Base-by-base conservation (phyloP, 2,888 invertebrate genomes). In the Calliopum simillimum region DNA sequence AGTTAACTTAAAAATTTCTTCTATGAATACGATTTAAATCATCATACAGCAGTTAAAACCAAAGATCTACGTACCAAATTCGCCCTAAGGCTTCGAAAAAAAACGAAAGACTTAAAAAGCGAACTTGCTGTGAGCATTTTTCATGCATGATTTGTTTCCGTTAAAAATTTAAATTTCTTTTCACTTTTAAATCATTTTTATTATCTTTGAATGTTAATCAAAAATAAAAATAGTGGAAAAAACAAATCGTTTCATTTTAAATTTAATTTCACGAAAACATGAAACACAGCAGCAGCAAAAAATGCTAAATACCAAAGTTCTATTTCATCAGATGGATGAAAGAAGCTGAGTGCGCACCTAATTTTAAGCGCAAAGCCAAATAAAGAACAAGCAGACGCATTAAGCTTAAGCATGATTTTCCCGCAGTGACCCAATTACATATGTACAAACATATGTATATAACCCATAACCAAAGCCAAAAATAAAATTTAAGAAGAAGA, bases 391-490 rank as follows among this genome's bases (percentile, higher is more conserved):
- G 70, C 79, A 76, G 78, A n/a, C n/a, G n/a, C n/a, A n/a, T n/a
- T n/a, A n/a, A n/a, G n/a, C n/a, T n/a, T n/a, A 65, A 44, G 43
- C 59, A 64, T 68, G 75, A 66, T 55, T 72, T 69, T 33, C 51
- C 58, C 25, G 66, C 62, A 58, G 25, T 80, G 80, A 80, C 80
- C 81, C 75, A 79, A 71, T 80, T 80, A 79, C 80, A 81, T 80
- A 81, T 77, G 80, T 75, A 69, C 75, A 74, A 73, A 71, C 68
- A 53, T 69, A 71, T n/a, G n/a, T n/a, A n/a, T n/a, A n/a, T n/a
- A n/a, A 59, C 70, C 74, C 71, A 25, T n/a, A 16, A 59, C 25
- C 49, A 41, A 72, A 79, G 74, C 58, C 23, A 56, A 76, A 79
- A 69, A 44, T 65, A 66, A 73, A 61, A 62, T 51, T 49, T 25